phyloP scores from a whole-genome alignment of 2,113 vertebrate species.

The Cisticola juncidis region DNA sequence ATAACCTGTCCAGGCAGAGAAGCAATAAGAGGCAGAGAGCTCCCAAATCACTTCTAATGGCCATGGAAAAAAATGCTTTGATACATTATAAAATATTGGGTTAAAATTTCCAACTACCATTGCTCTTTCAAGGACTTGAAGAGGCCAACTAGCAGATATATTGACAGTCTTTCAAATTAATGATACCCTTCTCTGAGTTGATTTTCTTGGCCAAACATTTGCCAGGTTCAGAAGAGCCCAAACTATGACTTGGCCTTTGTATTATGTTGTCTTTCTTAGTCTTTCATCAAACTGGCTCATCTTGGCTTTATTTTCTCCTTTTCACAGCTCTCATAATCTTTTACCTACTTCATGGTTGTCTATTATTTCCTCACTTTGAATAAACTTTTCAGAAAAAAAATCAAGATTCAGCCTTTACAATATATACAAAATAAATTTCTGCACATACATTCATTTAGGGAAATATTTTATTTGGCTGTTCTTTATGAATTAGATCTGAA shows the following conservation, averaged over 20 bases:
- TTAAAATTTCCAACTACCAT: background rate
- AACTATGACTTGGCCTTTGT: background rate
- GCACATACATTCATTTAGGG: background rate
- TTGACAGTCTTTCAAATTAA: background rate
- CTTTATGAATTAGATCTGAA: background rate
- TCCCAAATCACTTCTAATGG: background rate
- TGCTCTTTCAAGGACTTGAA: background rate
- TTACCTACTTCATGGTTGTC: background rate
- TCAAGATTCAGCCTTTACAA: background rate
- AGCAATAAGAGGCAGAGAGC: background rate
- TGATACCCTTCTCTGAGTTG: background rate
- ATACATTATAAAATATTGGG: background rate
- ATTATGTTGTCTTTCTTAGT: background rate
- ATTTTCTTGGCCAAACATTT: background rate
- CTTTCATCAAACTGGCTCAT: background rate
- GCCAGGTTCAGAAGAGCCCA: background rate
- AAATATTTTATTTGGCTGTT: background rate
- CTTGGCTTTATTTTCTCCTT: background rate
- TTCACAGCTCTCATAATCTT: background rate
- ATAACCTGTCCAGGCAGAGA: background rate
- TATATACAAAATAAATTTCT: background rate
- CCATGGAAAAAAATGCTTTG: background rate
- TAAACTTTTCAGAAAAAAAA: background rate
- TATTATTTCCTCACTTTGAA: background rate
- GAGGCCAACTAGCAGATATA: background rate